Evolutionary conservation across 2,888 invertebrate species (phyloP).

Genomic region (Nowickia ferox): DNA sequence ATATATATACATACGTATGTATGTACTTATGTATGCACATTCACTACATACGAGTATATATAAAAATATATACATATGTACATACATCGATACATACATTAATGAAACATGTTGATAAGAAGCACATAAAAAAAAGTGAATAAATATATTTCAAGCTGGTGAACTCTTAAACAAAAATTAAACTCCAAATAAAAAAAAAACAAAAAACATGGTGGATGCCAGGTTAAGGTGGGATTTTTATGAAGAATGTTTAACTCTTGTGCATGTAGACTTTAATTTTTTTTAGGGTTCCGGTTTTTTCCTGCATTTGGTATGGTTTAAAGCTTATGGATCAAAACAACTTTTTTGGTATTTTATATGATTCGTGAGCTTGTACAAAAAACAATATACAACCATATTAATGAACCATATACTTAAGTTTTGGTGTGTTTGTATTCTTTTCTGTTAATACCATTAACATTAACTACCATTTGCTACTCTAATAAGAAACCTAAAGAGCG

Average conservation of each 20-base stretch:
- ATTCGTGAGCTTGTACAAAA: conserved; percentile 42
- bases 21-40: not conserved
- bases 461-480: conserved; percentile 60
- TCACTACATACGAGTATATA: conserved; percentile 17
- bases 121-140: conserved; percentile 27
- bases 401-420: conserved; percentile 45
- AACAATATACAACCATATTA: conserved; percentile 22
- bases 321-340: conserved; percentile 42
- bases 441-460: conserved; percentile 55
- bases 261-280: conserved; percentile 33
- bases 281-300: conserved; percentile 55
- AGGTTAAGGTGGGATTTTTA: conserved; percentile 66
- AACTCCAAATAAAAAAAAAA: not conserved
- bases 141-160: conserved; percentile 48
- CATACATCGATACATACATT: conserved; percentile 27
- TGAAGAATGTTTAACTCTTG: conserved; percentile 41
- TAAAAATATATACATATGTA: not conserved
- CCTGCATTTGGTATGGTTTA: conserved; percentile 45
- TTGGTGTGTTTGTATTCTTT: conserved; percentile 11
- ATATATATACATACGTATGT: not conserved
- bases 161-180: conserved; percentile 45
- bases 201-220: conserved; percentile 61
- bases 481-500: conserved; percentile 21
- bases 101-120: conserved; percentile 66
- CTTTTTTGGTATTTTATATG: conserved; percentile 47